These are phyloP conservation scores for Xenops minutus DNA, from an alignment of 2,797 vertebrate genomes.

Conservation along the genomic window DNA sequence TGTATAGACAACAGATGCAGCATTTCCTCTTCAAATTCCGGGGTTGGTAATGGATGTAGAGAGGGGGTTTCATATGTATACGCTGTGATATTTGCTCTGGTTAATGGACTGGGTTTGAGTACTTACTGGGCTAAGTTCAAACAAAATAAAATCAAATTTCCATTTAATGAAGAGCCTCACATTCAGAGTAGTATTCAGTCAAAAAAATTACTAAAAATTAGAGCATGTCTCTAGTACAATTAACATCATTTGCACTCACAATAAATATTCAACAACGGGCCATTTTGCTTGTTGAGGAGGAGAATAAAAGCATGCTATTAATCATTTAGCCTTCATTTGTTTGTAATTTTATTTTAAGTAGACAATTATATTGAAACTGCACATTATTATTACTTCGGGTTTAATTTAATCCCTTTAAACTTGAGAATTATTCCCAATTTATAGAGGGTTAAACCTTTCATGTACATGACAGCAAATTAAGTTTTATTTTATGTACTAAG, in stretches of 20 bases:
- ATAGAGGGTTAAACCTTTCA: slow-evolving; percentile 72
- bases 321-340: slow-evolving; percentile 82
- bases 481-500: slow-evolving; percentile 61
- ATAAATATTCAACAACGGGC: slow-evolving; percentile 85
- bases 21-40: slow-evolving; percentile 79
- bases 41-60: slow-evolving; percentile 72
- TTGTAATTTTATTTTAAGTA: slow-evolving; percentile 79
- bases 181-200: slow-evolving; percentile 69
- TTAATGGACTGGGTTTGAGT: slow-evolving; percentile 85
- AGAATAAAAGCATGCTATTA: slow-evolving; percentile 84
- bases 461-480: slow-evolving; percentile 48
- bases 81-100: slow-evolving; percentile 74
- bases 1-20: slow-evolving; percentile 76
- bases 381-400: slow-evolving; percentile 78
- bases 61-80: slow-evolving; percentile 64
- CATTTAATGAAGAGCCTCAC: slow-evolving; percentile 85
- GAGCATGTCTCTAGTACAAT: slow-evolving; percentile 80
- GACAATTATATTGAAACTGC: slow-evolving; percentile 78
- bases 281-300: slow-evolving; percentile 78
- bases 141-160: slow-evolving; percentile 90
- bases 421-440: slow-evolving; percentile 77
- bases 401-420: slow-evolving; percentile 82
- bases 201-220: slow-evolving; percentile 85
- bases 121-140: slow-evolving; percentile 84
- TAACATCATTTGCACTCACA: slow-evolving; percentile 78